A percentile compares a stretch with the other conserved stretches of the same genome.
Evolutionary conservation across 2,888 invertebrate species (phyloP).

Genomic region (Scelioninae gen. 1): DNA sequence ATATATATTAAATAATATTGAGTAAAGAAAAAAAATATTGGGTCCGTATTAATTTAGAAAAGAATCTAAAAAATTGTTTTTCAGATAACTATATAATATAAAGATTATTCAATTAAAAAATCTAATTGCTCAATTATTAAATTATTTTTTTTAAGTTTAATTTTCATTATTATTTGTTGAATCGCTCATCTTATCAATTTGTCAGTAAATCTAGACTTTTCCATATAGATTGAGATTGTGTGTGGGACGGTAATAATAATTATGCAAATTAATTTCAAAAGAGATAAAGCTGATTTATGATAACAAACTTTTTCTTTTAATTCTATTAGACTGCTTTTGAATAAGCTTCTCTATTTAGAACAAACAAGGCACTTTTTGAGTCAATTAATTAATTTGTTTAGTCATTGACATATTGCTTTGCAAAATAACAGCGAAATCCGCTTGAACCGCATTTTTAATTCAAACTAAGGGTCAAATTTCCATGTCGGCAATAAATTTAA

Average conservation of each 20-base stretch:
- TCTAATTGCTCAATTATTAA: background rate
- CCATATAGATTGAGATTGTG: too few relatives aligned
- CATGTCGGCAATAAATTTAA: background rate
- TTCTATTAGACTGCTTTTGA: constrained; percentile 5
- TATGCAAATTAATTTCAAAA: too few relatives aligned
- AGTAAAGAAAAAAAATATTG: too few relatives aligned
- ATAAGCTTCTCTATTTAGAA: background rate
- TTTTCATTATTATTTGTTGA: too few relatives aligned
- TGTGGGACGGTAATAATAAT: too few relatives aligned
- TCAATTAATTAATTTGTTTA: constrained; percentile 1
- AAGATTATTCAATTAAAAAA: background rate
- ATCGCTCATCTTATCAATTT: too few relatives aligned
- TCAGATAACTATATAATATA: too few relatives aligned
- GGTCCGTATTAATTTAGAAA: too few relatives aligned
- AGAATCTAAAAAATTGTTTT: too few relatives aligned
- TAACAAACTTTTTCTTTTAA: constrained; percentile 5
- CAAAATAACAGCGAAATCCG: background rate
- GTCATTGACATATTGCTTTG: background rate
- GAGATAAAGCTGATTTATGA: constrained; percentile 7
- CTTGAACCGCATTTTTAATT: background rate
- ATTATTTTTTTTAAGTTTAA: too few relatives aligned
- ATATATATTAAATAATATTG: constrained; percentile 1
- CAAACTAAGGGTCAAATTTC: background rate
- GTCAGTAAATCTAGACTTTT: background rate
- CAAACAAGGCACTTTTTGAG: constrained; percentile 13